A percentile compares a stretch with the other conserved stretches of the same genome.
Conservation (phyloP, 2,797 vertebrate genomes). For the Thripadectes ignobilis region DNA sequence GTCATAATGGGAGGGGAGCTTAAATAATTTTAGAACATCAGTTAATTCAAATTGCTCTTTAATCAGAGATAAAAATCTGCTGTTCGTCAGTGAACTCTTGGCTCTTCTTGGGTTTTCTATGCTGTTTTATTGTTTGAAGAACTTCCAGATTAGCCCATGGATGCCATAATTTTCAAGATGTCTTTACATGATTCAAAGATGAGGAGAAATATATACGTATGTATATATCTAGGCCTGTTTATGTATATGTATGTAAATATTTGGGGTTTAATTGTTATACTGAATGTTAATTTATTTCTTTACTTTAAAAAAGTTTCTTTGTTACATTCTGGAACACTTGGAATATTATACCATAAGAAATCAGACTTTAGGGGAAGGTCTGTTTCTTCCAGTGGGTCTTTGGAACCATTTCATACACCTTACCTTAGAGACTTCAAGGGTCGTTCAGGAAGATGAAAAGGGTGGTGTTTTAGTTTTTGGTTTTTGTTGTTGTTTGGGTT, state of each 20-base stretch:
- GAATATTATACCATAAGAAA: background rate
- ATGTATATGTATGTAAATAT: background rate
- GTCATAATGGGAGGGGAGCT: background rate
- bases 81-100: slow-evolving; percentile 6
- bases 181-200: background rate
- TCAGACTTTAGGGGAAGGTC: background rate
- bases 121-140: background rate
- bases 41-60: background rate
- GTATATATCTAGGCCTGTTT: background rate
- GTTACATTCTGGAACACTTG: background rate
- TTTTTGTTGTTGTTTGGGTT: background rate
- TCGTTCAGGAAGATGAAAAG: background rate
- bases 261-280: background rate
- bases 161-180: background rate
- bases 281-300: background rate
- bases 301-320: background rate
- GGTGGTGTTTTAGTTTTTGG: background rate
- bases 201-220: background rate
- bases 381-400: background rate
- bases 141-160: slow-evolving; percentile 1
- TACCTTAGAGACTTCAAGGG: background rate
- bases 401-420: background rate
- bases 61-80: slow-evolving; percentile 21
- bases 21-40: background rate
- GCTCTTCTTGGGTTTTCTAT: background rate